Evolutionary conservation across 2,888 invertebrate species (phyloP).

Genomic region (Myathropa florea): DNA sequence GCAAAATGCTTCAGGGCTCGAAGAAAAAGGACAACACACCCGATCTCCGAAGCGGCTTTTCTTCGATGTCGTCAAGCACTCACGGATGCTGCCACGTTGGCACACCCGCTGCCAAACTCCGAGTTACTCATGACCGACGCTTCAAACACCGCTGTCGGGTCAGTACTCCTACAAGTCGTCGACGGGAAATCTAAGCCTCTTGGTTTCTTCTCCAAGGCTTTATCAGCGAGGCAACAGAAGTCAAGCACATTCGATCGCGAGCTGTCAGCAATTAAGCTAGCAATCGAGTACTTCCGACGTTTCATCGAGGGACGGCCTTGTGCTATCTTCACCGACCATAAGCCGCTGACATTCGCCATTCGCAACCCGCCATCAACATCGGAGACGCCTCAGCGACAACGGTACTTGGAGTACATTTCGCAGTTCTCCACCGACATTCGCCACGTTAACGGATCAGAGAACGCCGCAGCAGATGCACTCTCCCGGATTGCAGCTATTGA

Average conservation of each 20-base stretch:
- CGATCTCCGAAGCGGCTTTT: background rate
- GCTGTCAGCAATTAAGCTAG: no score
- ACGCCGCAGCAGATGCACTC: slow-evolving; percentile 12
- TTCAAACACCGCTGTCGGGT: slow-evolving; percentile 1
- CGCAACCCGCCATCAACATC: background rate
- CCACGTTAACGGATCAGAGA: background rate
- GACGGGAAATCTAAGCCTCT: background rate
- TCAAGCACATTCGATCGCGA: background rate
- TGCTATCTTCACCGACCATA: background rate
- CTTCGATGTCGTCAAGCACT: background rate
- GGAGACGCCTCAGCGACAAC: background rate
- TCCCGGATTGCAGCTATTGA: slow-evolving; percentile 26
- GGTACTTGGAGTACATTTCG: background rate
- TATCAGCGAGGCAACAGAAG: background rate
- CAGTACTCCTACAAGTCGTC: background rate
- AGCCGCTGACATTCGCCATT: slow-evolving; percentile 1
- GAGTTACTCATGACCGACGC: slow-evolving; percentile 11
- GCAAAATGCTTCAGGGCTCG: background rate
- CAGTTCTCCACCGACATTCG: slow-evolving; percentile 14
- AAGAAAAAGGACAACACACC: background rate
- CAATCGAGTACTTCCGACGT: no score
- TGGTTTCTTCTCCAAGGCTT: background rate
- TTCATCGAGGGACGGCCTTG: no score
- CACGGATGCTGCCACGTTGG: slow-evolving; percentile 7
- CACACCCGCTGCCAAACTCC: background rate